Evolutionary conservation across 1,140 invertebrate species (phyloP), one percentile per base, ranked within the genome.

Genomic region (Drosophila cardini): DNA sequence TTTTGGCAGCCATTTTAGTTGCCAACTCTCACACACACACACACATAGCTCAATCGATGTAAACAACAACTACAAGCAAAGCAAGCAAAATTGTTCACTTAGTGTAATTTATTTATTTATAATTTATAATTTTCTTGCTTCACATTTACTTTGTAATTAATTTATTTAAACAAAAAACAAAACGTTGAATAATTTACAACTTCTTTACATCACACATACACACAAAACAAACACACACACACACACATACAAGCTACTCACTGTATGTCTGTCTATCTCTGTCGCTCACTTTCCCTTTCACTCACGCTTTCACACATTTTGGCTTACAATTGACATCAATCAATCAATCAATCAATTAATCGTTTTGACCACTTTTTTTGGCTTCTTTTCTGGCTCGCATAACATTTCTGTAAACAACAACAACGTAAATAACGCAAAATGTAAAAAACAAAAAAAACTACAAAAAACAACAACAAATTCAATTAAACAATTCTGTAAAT

Each of bases 51-150:
- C 63, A 85, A 79, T 87, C 78, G 32, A 70, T 73, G 64, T 60
- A 74, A 76, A 68, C 56, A 78, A 46, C 57, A 61, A 62, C 32
- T 56, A 65, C 38, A 67, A 68, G 36, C 69, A 60, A 13, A 52
- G 30, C 50, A 72, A 72, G 65, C 61, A 76, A 57, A 78, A 90
- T 72, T 89, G 84, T 89, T 83, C 72, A 87, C 76, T 83, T 87
- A 89, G 83, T 83, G 84, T 87, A 89, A 87, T 87, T 80, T 84
- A 87, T 80, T 89, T 83, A 87, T 84, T 84, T 83, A 62, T 71
- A 50, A 75, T 67, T 50, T 55, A 60, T 67, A 61, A 50, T 58
- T 65, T 48, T 56, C 56, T 65, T 84, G 87, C 70, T 69, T 58
- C 60, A 60, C 40, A 53, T 68, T 58, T 64, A 75, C 46, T 62